Evolutionary conservation across 2,113 vertebrate species (phyloP), one percentile per base, ranked within the genome.

Genomic region (Cebidichthys violaceus): DNA sequence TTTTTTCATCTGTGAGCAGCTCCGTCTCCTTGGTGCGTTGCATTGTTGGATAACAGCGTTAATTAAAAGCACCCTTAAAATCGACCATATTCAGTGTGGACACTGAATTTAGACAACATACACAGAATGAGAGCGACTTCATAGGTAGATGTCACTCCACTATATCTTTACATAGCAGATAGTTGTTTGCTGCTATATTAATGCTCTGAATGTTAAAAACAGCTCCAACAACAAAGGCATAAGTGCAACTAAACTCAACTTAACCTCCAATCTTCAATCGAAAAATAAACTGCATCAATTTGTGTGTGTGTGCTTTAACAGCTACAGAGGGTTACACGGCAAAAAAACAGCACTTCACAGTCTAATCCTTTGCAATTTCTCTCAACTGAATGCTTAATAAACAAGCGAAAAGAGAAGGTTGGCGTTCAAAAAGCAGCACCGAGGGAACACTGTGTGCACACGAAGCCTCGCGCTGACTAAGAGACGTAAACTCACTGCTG

Each of bases 381-480:
- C 33, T 31, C 54, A 66, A 35, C 2, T 17, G 20, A 81, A 86
- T 68, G 27, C 24, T 10, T 54, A 71, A 88, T 69, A 74, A 78
- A 75, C 50, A 81, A 70, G 69, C 55, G 75, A 68, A 84, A 67
- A 33, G 27, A 60, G 81, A 88, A 75, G 65, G 61, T 45, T 86
- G 66, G 65, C 31, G 33, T 75, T 84, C 41, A 52, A 71, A 59
- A 75, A 78, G 60, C 67, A 45, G 65, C 1, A 2, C 24, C 0
- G 1, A 54, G 68, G 75, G 84, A 87, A 61, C 73, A 29, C 11
- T 66, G 64, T 54, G 78, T 54, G 62, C 55, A 82, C 33, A 50
- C 71, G 31, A 52, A 27, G 60, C n/a, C 55, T 64, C 11, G 2
- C 17, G 81, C 82, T 70, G 69, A 82, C 50, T 64, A 50, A 39